phyloP scores from a whole-genome alignment of 2,797 vertebrate genomes.

The Tapirus indicus region DNA sequence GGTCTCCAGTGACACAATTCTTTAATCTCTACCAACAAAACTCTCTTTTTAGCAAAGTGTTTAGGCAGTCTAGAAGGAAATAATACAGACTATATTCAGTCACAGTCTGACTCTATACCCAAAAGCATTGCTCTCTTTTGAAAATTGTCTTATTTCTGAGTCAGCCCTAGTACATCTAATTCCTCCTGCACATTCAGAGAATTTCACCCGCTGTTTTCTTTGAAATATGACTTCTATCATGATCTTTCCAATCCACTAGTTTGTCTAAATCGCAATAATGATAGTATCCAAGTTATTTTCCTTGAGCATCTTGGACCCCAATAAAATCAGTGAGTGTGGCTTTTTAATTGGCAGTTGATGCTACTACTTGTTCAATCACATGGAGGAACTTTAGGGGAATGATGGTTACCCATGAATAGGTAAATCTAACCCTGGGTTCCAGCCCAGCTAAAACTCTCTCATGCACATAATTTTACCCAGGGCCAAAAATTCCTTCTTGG shows the following conservation, averaged over 20 bases:
- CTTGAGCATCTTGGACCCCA: background rate
- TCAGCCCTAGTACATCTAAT: background rate
- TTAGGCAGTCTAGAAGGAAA: background rate
- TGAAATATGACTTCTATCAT: background rate
- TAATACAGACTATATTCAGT: background rate
- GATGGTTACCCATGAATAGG: background rate
- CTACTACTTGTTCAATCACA: background rate
- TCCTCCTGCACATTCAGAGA: background rate
- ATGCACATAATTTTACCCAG: background rate
- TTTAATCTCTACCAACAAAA: background rate
- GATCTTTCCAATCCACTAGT: background rate
- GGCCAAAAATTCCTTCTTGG: background rate
- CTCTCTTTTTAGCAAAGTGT: background rate
- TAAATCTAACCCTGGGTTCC: background rate
- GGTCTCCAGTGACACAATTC: background rate
- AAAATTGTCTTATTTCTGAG: conserved; percentile 23
- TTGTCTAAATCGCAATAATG: background rate
- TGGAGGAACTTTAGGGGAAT: background rate
- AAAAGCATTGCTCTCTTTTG: background rate
- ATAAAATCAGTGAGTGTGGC: background rate
- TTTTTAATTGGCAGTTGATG: background rate
- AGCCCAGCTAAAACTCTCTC: background rate
- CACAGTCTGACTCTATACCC: background rate
- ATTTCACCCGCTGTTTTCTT: background rate
- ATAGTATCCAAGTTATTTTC: background rate